Base-by-base conservation (phyloP, 2,888 invertebrate genomes). In the Argyresthia albistria region DNA sequence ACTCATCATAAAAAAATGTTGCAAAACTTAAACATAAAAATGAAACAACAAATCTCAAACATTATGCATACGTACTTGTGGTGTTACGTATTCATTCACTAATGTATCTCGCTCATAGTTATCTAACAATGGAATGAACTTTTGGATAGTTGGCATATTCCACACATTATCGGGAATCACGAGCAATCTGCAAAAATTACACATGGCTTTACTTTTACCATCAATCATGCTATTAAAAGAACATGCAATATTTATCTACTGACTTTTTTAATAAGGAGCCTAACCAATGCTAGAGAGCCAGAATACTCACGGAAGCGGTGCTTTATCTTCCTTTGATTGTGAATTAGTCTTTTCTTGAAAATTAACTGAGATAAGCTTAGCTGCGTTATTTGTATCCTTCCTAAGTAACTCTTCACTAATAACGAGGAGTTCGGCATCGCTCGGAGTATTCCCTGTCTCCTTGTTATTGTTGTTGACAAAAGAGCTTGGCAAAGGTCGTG, bases 81-180 rank as follows among this genome's bases (percentile, higher is more conserved):
- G 83, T 1, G 93, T 94, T 35, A 95, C 91, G 61, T 93, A 83
- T 76, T 97, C 97, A 64, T 93, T 91, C n/a, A 90, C 87, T 53
- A 89, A 81, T 0, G 93, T 91, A 60, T 93, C 91, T 55, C 93
- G 81, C 66, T 95, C 92, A 70, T 97, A 98, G 76, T 98, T 97
- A 72, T 98, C 94, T 70, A 94, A 91, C 46, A 98, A 89, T 36
- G 89, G 81, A 46, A 91, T 70, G 60, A 97, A 89, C 64, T 92
- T 93, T 58, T 92, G 89, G 56, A 97, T 91, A 1, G 96, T 95
- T 6, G 91, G 88, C 58, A 92, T 91, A 69, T 91, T 88, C 73
- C 90, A 90, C 15, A 88, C 91, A 58, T 89, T 90, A 9, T 89
- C 66, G 56, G 91, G 88, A 16, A 95, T 88, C 12, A 86, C 88